Percentiles rank a stretch among this genome's conserved stretches.
Evolutionary conservation across 2,797 vertebrate species (phyloP).

Genomic region (Dermochelys coriacea): DNA sequence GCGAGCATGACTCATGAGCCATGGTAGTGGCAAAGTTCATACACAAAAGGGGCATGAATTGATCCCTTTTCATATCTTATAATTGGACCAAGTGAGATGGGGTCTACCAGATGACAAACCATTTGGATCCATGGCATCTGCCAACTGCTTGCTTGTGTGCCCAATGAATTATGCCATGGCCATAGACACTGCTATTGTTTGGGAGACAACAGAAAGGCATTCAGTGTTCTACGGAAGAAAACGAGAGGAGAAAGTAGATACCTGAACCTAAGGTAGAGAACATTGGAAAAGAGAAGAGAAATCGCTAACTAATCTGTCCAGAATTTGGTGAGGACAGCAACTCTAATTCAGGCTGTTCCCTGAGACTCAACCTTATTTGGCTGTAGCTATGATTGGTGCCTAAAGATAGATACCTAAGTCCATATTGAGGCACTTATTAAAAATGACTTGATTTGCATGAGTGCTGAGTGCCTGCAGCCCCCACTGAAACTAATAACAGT

Average conservation of each 20-base stretch:
- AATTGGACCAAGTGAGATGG: background rate
- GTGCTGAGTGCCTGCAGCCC: background rate
- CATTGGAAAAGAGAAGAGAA: background rate
- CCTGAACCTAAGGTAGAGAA: background rate
- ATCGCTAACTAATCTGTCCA: background rate
- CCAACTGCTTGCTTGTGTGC: accelerated
- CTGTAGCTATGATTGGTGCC: background rate
- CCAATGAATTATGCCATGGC: background rate
- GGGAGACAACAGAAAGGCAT: background rate
- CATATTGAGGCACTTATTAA: accelerated
- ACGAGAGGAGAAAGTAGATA: background rate
- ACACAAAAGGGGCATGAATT: background rate
- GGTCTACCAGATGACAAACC: background rate
- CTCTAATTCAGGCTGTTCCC: background rate
- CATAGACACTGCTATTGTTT: background rate
- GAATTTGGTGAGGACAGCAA: background rate
- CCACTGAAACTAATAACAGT: background rate
- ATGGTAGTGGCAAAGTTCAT: background rate
- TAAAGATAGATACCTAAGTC: background rate
- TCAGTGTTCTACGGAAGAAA: background rate
- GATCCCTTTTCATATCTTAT: accelerated
- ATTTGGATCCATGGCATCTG: background rate
- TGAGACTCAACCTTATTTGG: background rate
- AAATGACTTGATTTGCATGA: background rate
- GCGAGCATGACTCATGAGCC: background rate